phyloP scores from a whole-genome alignment of 2,797 vertebrate species.

The Periparus ater region DNA sequence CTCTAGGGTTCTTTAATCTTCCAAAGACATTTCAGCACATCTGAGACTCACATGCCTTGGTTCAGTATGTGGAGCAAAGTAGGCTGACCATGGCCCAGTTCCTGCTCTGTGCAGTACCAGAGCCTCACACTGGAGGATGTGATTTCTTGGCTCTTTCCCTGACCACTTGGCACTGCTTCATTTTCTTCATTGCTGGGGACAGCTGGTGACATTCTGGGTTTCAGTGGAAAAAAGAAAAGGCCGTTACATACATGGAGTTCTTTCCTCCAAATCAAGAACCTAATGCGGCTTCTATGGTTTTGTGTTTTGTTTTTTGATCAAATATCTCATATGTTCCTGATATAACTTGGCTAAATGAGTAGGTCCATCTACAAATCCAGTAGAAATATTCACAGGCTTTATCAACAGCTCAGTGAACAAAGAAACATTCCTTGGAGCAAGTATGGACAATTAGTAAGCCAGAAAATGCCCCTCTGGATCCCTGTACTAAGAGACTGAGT shows the following conservation, averaged over 20 bases:
- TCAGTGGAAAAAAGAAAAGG: background rate
- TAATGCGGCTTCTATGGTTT: background rate
- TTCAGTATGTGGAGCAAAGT: background rate
- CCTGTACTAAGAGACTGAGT: background rate
- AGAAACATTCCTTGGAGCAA: background rate
- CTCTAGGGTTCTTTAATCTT: background rate
- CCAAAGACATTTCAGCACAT: background rate
- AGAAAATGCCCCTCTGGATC: constrained; percentile 12
- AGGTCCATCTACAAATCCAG: background rate
- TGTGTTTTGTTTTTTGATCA: background rate
- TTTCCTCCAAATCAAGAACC: background rate
- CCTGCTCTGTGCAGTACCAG: background rate
- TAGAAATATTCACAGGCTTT: background rate
- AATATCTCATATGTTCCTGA: background rate
- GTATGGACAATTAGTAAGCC: background rate
- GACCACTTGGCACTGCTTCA: background rate
- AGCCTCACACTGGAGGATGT: background rate
- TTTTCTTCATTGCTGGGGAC: background rate
- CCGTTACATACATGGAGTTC: background rate
- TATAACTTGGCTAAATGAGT: background rate
- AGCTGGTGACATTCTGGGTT: background rate
- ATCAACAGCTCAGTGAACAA: background rate
- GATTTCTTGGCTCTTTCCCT: background rate
- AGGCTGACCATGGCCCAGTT: background rate
- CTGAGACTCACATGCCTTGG: background rate